These are phyloP conservation scores for Boloria selene DNA, from an alignment of 2,888 invertebrate genomes.

Conservation along the genomic window DNA sequence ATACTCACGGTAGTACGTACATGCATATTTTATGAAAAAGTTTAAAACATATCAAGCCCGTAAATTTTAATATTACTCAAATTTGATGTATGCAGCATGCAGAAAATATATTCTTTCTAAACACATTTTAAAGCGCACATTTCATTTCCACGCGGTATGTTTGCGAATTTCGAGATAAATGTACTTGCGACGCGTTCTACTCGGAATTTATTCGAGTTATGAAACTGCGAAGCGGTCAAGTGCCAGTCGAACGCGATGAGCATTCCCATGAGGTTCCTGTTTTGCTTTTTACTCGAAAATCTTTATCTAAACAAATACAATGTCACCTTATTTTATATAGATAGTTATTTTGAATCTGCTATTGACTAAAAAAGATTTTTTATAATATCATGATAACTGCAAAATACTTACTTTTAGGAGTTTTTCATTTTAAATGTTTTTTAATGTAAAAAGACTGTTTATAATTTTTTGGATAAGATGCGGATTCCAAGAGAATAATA, in stretches of 20 bases:
- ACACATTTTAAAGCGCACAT: slow-evolving; percentile 25
- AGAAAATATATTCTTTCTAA: slow-evolving; percentile 20
- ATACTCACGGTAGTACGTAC: not conserved
- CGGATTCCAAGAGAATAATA: no score
- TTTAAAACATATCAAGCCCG: not conserved
- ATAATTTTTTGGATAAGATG: no score
- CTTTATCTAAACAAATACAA: not conserved
- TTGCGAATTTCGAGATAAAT: slow-evolving; percentile 30
- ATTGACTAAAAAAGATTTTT: no score
- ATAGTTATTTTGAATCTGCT: not conserved
- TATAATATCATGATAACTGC: no score
- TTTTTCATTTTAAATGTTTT: no score
- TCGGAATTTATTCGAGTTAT: slow-evolving; percentile 37
- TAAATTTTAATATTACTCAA: slow-evolving; percentile 16
- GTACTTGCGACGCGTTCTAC: slow-evolving; percentile 27
- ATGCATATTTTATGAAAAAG: not conserved
- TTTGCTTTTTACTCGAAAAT: not conserved
- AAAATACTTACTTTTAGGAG: no score
- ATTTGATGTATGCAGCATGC: slow-evolving; percentile 7
- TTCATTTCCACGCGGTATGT: slow-evolving; percentile 28
- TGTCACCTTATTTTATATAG: not conserved
- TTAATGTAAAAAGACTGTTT: no score
- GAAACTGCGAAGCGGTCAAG: slow-evolving; percentile 34
- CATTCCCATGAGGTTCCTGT: slow-evolving; percentile 29
- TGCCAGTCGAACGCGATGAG: slow-evolving; percentile 28